Conservation (phyloP, 2,797 vertebrate species). For the Coregonus ussuriensis region DNA sequence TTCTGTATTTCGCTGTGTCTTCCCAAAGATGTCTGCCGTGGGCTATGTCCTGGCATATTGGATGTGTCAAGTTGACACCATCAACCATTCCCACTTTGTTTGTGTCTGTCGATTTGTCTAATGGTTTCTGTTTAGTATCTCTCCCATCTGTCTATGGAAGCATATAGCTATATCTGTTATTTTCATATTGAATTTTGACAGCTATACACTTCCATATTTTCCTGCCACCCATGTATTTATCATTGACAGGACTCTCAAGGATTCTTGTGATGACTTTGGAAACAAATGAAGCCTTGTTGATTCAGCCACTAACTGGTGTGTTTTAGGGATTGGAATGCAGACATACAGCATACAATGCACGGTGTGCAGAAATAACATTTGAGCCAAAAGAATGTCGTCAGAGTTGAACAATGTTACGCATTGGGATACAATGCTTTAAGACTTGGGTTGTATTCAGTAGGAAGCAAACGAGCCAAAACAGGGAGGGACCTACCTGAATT, state of each 20-base stretch:
- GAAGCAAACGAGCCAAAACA: neutral
- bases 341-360: neutral
- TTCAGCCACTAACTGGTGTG: neutral
- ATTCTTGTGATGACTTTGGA: neutral
- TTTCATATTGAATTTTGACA: neutral
- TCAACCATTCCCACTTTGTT: slow-evolving; percentile 9
- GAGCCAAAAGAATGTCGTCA: neutral
- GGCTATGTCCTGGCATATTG: neutral
- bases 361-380: neutral
- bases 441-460: neutral
- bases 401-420: neutral
- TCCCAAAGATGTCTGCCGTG: slow-evolving; percentile 15
- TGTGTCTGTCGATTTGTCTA: slow-evolving; percentile 6
- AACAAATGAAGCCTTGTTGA: neutral
- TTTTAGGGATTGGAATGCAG: neutral
- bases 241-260: neutral
- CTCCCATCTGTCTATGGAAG: slow-evolving; percentile 1
- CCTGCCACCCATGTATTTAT: neutral
- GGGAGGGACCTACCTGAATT: neutral
- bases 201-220: neutral
- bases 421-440: too few species aligned
- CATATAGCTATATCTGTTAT: neutral
- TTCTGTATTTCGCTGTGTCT: slow-evolving; percentile 7
- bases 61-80: neutral
- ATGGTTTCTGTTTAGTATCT: neutral